phyloP scores from a whole-genome alignment of 2,797 vertebrate genomes.

The Danio kyathit region DNA sequence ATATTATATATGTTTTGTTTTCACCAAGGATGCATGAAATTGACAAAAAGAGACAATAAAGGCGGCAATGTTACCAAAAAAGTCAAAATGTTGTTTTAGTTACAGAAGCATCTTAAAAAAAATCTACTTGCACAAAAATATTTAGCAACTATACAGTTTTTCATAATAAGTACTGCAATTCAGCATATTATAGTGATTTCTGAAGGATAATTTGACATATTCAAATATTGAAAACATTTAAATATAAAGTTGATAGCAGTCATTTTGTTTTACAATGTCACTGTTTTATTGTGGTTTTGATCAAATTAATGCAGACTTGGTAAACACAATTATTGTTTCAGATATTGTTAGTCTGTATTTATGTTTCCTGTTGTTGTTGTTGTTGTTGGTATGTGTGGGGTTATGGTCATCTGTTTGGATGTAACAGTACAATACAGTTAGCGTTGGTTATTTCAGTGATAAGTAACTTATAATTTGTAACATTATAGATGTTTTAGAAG shows the following conservation, averaged over 20 bases:
- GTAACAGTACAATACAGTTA: slow-evolving; percentile 1
- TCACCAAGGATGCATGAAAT: neutral
- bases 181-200: too few relatives aligned
- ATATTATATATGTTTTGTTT: neutral
- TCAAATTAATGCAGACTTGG: neutral
- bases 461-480: neutral
- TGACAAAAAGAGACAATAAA: neutral
- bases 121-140: neutral
- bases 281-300: neutral
- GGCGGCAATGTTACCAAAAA: neutral
- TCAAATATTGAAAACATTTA: too few relatives aligned
- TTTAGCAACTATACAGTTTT: neutral
- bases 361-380: neutral
- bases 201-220: neutral
- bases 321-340: neutral
- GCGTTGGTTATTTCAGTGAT: neutral
- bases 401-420: neutral
- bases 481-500: neutral
- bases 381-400: neutral
- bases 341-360: neutral
- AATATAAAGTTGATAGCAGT: too few relatives aligned
- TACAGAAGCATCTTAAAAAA: neutral
- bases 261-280: neutral
- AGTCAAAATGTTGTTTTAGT: neutral
- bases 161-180: neutral